Evolutionary conservation across 2,888 invertebrate genomes (phyloP), one percentile per base, ranked within the genome.

Genomic region (Ophonus ardosiacus): DNA sequence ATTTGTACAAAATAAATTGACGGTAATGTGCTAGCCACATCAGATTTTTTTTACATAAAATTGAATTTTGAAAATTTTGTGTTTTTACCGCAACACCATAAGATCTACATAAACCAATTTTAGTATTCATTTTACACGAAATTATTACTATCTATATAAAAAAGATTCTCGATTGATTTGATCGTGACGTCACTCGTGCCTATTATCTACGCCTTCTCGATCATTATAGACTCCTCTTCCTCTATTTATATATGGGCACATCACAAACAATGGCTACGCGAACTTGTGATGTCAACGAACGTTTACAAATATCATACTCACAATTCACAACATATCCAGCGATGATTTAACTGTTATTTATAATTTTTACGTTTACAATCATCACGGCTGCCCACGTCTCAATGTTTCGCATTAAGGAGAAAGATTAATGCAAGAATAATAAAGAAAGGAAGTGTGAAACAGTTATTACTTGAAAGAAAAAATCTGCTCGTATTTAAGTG

Each of bases 181-280:
- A 78, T 24, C 31, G 24, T 78, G 82, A 82, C 82, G 82, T 74
- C 71, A 74, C 74, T 6, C 71, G 56, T 59, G 57, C 40, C 74
- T 74, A 82, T 82, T 82, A 74, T 82, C 24, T 43, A 81, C 82
- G 82, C 82, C 74, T 82, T 59, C 82, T 82, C 18, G 71, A 74
- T 82, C 82, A 82, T 82, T 82, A 82, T 59, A 43, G 80, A 82
- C 71, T 82, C 82, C 82, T 82, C 82, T 74, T 82, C 82, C 82
- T 81, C 68, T 74, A 82, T 82, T 71, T 82, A 82, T 82, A 82
- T 82, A 82, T 82, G 82, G 82, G 13, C 18, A 74, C 74, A 82
- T 59, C 18, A 74, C 74, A 82, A 74, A 82, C 82, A 82, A 82
- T 82, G 40, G 82, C 57, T 40, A 59, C 82, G 56, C 13, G 43